phyloP scores from a whole-genome alignment of 2,797 vertebrate species.

The Crenichthys baileyi region DNA sequence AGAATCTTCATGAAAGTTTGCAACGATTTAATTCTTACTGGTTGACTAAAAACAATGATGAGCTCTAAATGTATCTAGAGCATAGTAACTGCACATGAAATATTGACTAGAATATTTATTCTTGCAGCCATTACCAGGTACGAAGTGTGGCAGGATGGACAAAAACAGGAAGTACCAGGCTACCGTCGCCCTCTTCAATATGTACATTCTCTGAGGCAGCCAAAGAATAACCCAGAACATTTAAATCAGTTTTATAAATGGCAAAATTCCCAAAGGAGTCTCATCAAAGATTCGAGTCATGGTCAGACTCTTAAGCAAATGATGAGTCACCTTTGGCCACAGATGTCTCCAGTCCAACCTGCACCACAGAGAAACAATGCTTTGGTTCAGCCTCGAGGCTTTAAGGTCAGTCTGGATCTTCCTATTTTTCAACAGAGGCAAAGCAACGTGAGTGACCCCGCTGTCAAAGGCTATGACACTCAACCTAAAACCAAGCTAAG shows the following conservation, averaged over 20 bases:
- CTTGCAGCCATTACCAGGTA: background rate
- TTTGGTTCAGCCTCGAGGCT: constrained; percentile 8
- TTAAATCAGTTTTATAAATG: background rate
- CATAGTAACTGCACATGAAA: background rate
- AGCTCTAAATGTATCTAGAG: no score
- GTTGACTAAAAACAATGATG: background rate
- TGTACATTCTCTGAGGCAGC: constrained; percentile 5
- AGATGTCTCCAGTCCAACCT: background rate
- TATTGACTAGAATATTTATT: background rate
- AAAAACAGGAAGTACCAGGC: background rate
- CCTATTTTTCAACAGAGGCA: background rate
- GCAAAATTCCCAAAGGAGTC: background rate
- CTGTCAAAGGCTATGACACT: background rate
- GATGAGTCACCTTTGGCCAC: background rate
- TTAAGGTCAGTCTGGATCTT: constrained; percentile 24
- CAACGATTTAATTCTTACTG: no score
- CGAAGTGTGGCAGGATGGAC: background rate
- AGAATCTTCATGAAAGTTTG: no score
- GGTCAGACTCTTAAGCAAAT: background rate
- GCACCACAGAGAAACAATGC: background rate
- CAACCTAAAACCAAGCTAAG: background rate
- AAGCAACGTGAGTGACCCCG: background rate
- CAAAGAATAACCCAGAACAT: background rate
- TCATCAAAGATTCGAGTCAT: no score
- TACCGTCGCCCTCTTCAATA: constrained; percentile 21